Percentiles rank a stretch among this genome's conserved stretches.
Conservation (phyloP, 2,113 vertebrate genomes). For the Clarias magur region DNA sequence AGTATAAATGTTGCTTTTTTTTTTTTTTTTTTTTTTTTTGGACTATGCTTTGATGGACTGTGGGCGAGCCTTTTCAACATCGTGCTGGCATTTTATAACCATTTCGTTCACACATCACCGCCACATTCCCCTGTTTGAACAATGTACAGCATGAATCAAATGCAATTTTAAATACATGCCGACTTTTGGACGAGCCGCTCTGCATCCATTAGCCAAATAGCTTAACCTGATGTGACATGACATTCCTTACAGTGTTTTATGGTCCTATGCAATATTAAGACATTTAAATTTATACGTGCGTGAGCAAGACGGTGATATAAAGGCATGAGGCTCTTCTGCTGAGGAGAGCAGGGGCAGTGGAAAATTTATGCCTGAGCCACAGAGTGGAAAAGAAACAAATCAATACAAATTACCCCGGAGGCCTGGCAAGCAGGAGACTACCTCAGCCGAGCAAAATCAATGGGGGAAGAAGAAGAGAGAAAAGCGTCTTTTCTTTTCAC, state of each 20-base stretch:
- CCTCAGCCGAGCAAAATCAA: constrained; percentile 12
- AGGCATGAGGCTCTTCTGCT: neutral
- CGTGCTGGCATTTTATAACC: neutral
- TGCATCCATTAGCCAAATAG: neutral
- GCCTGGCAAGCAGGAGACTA: neutral
- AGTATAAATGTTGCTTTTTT: neutral
- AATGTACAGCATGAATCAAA: neutral
- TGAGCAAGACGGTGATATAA: constrained; percentile 5
- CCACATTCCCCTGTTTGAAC: neutral
- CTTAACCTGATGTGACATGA: neutral
- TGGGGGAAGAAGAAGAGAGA: neutral
- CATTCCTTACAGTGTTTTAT: neutral
- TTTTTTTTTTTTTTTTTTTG: neutral
- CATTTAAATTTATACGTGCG: neutral
- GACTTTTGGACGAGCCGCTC: neutral
- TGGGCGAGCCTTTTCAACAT: neutral
- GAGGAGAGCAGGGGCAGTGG: constrained; percentile 9
- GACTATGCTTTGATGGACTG: too few species aligned
- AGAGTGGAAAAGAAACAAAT: constrained; percentile 33
- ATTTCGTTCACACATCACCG: neutral
- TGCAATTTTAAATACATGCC: neutral
- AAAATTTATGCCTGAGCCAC: constrained; percentile 9
- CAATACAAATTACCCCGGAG: constrained; percentile 28
- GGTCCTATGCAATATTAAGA: constrained; percentile 1
- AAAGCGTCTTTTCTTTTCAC: neutral